Conservation (phyloP, 1,140 invertebrate species). For the Anoplolepis gracilipes region DNA sequence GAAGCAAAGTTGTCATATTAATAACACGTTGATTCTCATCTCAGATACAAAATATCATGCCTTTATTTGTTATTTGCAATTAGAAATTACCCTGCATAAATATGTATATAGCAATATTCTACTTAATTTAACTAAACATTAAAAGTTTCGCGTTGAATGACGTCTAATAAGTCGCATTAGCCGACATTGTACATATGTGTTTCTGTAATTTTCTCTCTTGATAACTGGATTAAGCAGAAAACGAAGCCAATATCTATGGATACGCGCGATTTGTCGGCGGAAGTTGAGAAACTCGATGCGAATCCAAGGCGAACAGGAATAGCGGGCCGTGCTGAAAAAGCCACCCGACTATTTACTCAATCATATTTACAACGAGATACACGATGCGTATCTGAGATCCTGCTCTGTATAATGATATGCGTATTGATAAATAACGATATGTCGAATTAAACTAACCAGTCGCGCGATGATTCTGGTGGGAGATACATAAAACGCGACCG, state of each 20-base stretch:
- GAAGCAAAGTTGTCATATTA: neutral
- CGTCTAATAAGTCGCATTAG: neutral
- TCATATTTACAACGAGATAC: conserved; percentile 32
- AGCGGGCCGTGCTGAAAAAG: conserved; percentile 27
- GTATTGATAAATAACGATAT: conserved; percentile 56
- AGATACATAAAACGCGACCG: neutral
- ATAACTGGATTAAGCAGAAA: conserved; percentile 46
- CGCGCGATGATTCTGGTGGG: neutral
- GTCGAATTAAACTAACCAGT: conserved; percentile 50
- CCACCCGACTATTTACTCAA: conserved; percentile 47
- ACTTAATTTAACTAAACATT: neutral
- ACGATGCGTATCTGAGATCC: conserved; percentile 31
- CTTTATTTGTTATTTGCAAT: neutral
- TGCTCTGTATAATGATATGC: conserved; percentile 53
- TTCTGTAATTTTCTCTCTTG: conserved; percentile 22
- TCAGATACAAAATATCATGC: neutral
- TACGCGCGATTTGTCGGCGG: conserved; percentile 29
- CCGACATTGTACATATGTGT: neutral
- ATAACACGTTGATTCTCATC: neutral
- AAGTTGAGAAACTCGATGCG: conserved; percentile 52
- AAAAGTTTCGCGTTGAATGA: neutral
- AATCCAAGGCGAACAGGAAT: conserved; percentile 62
- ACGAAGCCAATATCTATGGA: conserved; percentile 10
- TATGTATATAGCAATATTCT: neutral
- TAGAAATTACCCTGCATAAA: neutral